Conservation (phyloP, 2,888 invertebrate genomes). For the Taenaris catops region DNA sequence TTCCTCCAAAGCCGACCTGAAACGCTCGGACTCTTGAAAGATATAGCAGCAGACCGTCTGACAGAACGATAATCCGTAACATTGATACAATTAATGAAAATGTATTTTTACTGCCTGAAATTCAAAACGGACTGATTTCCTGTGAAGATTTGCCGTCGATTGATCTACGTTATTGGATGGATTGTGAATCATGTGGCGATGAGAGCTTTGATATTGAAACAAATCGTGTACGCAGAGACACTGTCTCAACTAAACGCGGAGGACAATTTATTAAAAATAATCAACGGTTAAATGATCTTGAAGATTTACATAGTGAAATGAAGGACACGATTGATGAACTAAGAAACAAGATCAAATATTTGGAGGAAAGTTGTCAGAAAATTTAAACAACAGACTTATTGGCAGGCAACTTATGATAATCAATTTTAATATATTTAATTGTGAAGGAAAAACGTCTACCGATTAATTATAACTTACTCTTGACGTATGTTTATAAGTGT, state of each 20-base stretch:
- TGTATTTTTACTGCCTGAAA: conserved; percentile 86
- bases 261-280: conserved; percentile 29
- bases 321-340: conserved; percentile 37
- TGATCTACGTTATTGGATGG: conserved; percentile 89
- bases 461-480: conserved; percentile 5
- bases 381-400: conserved; percentile 19
- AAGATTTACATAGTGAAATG: conserved; percentile 38
- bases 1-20: no score
- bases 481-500: conserved; percentile 13
- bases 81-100: conserved; percentile 89
- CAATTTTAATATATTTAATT: no score
- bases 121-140: conserved; percentile 82
- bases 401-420: no score
- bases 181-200: conserved; percentile 83
- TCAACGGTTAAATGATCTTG: conserved; percentile 39
- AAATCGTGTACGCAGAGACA: conserved; percentile 38
- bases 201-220: conserved; percentile 33
- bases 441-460: neutral
- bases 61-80: no score
- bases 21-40: no score
- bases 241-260: conserved; percentile 9
- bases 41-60: no score
- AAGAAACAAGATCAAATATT: conserved; percentile 41
- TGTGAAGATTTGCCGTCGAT: conserved; percentile 86
- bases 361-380: conserved; percentile 50